Conservation (phyloP, 30 jellyfish, hydroid and myxozoan species). For the Hydractinia symbiolongicarpus region DNA sequence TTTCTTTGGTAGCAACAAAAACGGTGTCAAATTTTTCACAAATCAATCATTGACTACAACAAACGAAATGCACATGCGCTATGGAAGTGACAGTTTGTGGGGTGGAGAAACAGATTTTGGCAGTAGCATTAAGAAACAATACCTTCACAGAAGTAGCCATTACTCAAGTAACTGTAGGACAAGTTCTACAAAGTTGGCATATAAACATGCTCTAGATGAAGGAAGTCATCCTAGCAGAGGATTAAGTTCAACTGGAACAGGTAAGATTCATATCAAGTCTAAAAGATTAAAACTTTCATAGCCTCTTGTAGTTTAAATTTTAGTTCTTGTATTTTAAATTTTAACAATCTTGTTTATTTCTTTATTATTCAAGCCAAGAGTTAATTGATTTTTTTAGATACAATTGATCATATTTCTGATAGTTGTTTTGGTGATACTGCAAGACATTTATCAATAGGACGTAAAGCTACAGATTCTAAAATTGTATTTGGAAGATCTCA, state of each 20-base stretch:
- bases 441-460: not conserved
- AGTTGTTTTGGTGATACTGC: not conserved
- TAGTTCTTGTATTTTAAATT: no score
- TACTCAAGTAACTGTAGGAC: not conserved
- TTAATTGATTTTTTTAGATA: not conserved
- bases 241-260: no score
- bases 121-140: conserved; percentile 25
- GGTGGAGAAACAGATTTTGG: conserved; percentile 46
- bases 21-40: conserved; percentile 91
- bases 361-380: not conserved
- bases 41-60: conserved; percentile 74
- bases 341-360: no score
- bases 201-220: no score
- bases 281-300: no score
- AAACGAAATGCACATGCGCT: conserved; percentile 55
- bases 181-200: no score
- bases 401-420: not conserved
- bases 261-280: no score
- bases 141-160: conserved; percentile 20
- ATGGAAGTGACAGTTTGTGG: conserved; percentile 98
- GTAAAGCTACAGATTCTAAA: conserved; percentile 33
- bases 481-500: conserved; percentile 61
- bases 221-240: no score
- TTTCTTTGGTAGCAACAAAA: conserved; percentile 82
- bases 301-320: no score